Conservation (phyloP, 2,797 vertebrate genomes). For the Sebastes umbrosus region DNA sequence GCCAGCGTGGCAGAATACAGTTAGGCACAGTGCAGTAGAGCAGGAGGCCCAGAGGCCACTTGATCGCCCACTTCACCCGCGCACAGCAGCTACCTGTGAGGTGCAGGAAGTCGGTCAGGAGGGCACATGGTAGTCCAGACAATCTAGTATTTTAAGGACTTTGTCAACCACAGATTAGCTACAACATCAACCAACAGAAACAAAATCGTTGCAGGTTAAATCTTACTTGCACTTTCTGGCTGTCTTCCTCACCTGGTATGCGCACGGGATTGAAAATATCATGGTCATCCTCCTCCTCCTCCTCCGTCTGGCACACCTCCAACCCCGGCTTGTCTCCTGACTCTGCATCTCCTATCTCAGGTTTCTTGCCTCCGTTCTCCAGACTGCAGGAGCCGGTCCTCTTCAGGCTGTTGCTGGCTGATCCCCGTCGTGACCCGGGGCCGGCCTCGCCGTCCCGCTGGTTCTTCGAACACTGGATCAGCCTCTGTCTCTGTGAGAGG, state of each 20-base stretch:
- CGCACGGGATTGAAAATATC: slow-evolving; percentile 76
- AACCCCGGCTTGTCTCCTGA: slow-evolving; percentile 58
- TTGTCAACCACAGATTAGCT: background rate
- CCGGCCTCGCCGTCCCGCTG: slow-evolving; percentile 52
- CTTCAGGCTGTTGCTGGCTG: slow-evolving; percentile 71
- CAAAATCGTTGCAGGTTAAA: background rate
- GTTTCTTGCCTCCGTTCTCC: slow-evolving; percentile 78
- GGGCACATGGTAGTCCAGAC: background rate
- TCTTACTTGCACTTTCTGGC: background rate
- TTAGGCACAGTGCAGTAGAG: slow-evolving; percentile 86
- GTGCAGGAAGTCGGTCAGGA: background rate
- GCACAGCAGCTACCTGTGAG: slow-evolving; percentile 70
- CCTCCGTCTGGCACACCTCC: slow-evolving; percentile 58
- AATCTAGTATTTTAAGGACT: background rate
- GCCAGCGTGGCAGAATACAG: slow-evolving; percentile 83
- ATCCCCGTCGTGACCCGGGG: slow-evolving; percentile 49
- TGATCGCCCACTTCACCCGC: slow-evolving; percentile 81
- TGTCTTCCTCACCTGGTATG: slow-evolving; percentile 73
- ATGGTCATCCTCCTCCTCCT: slow-evolving; percentile 74
- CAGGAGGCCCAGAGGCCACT: slow-evolving; percentile 83
- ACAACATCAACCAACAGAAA: background rate
- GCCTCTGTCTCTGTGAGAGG: slow-evolving; percentile 77
- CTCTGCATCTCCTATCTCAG: slow-evolving; percentile 46
- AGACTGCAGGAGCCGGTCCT: slow-evolving; percentile 69
- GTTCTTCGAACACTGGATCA: slow-evolving; percentile 68